phyloP scores from a whole-genome alignment of 2,113 vertebrate genomes.

The Charina bottae region DNA sequence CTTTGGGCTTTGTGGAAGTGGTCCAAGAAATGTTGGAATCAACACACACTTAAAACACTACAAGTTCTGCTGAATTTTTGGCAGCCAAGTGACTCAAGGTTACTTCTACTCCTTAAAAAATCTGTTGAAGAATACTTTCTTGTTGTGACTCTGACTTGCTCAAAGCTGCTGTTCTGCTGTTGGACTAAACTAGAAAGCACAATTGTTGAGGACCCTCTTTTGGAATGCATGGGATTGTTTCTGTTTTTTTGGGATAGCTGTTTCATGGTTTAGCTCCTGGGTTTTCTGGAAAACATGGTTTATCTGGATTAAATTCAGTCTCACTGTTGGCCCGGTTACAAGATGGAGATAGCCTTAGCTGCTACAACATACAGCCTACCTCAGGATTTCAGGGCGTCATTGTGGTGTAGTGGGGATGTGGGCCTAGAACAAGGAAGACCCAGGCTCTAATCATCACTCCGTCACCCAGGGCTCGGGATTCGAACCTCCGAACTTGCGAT shows the following conservation, averaged over 20 bases:
- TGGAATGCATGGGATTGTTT: background rate
- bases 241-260: background rate
- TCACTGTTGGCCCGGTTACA: background rate
- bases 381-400: background rate
- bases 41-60: constrained; percentile 45
- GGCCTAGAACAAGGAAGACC: background rate
- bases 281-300: background rate
- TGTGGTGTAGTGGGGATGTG: background rate
- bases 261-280: background rate
- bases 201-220: background rate
- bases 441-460: background rate
- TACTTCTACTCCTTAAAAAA: background rate
- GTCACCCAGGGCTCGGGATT: too few species aligned
- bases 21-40: constrained; percentile 56
- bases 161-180: background rate
- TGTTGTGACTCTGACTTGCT: background rate
- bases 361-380: background rate
- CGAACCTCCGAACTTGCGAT: too few species aligned
- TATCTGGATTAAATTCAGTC: background rate
- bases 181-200: background rate
- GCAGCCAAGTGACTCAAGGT: constrained; percentile 1
- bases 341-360: background rate
- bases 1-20: constrained; percentile 29
- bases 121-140: rapidly evolving
- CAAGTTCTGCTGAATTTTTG: constrained; percentile 31